Conservation (phyloP, 2,797 vertebrate species). For the Gephyroberyx darwinii region DNA sequence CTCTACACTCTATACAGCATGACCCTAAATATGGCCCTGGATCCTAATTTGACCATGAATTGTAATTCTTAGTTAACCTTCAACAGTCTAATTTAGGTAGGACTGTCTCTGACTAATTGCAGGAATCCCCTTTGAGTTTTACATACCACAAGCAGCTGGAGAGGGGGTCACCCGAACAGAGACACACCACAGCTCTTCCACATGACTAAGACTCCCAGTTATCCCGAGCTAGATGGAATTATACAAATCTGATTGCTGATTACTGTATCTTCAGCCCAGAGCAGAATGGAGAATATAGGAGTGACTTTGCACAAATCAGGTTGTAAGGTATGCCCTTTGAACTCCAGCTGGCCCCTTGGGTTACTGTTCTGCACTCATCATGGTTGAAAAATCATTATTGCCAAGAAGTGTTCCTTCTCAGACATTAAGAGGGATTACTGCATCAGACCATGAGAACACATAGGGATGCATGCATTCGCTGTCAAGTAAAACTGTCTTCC, state of each 20-base stretch:
- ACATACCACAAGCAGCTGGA: conserved; percentile 48
- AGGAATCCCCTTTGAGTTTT: conserved; percentile 24
- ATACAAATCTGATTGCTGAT: conserved; percentile 16
- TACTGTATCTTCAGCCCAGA: conserved; percentile 28
- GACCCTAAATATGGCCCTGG: conserved; percentile 28
- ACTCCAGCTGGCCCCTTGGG: conserved; percentile 33
- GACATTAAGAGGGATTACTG: conserved; percentile 1
- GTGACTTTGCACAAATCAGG: conserved; percentile 33
- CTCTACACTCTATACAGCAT: background rate
- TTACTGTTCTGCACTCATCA: conserved; percentile 33
- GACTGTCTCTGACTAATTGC: conserved; percentile 20
- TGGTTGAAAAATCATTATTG: conserved; percentile 34
- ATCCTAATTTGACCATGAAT: background rate
- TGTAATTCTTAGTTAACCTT: conserved; percentile 52
- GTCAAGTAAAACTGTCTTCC: conserved; percentile 4
- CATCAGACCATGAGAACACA: background rate
- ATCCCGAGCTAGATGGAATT: conserved; percentile 37
- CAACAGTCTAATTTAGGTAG: conserved; percentile 15
- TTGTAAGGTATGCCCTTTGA: conserved; percentile 27
- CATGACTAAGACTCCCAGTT: conserved; percentile 55
- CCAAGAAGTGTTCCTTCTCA: background rate
- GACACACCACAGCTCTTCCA: conserved; percentile 61
- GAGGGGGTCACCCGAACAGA: conserved; percentile 26
- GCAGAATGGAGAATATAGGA: conserved; percentile 29
- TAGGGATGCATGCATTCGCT: background rate